phyloP scores from a whole-genome alignment of 2,888 invertebrate species.

The Hylaea fasciaria region DNA sequence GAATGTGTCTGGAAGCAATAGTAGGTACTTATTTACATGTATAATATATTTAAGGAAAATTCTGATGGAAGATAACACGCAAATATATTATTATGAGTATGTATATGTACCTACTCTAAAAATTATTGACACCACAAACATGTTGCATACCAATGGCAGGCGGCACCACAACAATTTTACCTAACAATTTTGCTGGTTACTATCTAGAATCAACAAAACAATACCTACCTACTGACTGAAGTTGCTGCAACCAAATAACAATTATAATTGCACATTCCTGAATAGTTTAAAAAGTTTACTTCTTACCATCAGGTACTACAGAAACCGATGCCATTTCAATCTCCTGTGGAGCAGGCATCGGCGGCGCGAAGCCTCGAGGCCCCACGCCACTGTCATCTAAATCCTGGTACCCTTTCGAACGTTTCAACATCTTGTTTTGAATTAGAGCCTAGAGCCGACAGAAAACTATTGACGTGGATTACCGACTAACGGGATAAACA shows the following conservation, averaged over 20 bases:
- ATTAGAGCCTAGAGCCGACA: slow-evolving; percentile 32
- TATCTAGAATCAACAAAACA: too few relatives aligned
- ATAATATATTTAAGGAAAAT: too few relatives aligned
- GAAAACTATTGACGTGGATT: slow-evolving; percentile 68
- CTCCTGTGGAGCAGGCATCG: slow-evolving; percentile 86
- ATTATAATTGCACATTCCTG: neutral
- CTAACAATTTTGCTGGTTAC: too few relatives aligned
- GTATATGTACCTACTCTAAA: too few relatives aligned
- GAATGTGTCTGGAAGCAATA: slow-evolving; percentile 87
- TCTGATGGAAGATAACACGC: too few relatives aligned
- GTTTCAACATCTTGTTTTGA: slow-evolving; percentile 64
- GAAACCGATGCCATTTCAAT: slow-evolving; percentile 92
- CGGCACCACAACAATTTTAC: too few relatives aligned
- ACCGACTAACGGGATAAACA: slow-evolving; percentile 63
- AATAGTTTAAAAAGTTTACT: too few relatives aligned
- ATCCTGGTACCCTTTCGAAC: slow-evolving; percentile 86
- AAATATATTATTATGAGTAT: too few relatives aligned
- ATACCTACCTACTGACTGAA: too few relatives aligned
- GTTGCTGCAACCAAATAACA: too few relatives aligned
- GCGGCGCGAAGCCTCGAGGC: slow-evolving; percentile 61
- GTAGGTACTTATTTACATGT: neutral
- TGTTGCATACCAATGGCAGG: too few relatives aligned
- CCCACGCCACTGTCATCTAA: slow-evolving; percentile 80
- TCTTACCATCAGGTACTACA: slow-evolving; percentile 91
- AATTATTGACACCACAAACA: too few relatives aligned